Percentiles rank a stretch among this genome's conserved stretches.
phyloP scores from a whole-genome alignment of 2,113 vertebrate genomes.

The Chaenogobius annularis region DNA sequence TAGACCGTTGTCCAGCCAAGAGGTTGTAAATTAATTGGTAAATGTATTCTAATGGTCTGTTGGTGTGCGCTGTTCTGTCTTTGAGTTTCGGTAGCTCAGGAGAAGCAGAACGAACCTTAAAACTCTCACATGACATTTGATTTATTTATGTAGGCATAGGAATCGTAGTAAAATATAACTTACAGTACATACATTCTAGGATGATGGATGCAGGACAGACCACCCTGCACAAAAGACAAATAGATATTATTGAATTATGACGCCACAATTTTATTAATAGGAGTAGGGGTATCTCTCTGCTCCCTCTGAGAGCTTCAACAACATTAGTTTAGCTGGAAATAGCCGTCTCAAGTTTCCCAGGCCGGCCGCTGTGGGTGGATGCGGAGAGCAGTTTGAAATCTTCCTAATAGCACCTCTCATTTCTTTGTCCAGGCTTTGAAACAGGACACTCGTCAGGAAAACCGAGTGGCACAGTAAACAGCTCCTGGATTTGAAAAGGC shows the following conservation, averaged over 20 bases:
- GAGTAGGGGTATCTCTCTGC: slow-evolving; percentile 6
- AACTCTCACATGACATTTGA: no score
- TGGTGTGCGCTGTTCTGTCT: no score
- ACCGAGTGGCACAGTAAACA: slow-evolving; percentile 3
- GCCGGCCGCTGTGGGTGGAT: slow-evolving; percentile 36
- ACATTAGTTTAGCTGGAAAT: slow-evolving; percentile 49
- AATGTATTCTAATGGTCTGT: no score
- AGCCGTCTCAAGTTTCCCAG: slow-evolving; percentile 36
- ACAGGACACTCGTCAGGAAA: slow-evolving; percentile 31
- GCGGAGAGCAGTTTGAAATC: slow-evolving; percentile 38
- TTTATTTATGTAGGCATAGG: no score
- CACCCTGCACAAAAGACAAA: slow-evolving; percentile 29
- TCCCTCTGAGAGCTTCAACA: slow-evolving; percentile 25
- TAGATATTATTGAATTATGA: slow-evolving; percentile 42
- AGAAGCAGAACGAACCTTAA: no score
- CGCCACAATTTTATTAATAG: slow-evolving; percentile 30
- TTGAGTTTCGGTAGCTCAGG: no score
- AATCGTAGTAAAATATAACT: not conserved
- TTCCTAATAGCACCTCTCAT: slow-evolving; percentile 32
- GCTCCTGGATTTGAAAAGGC: not conserved
- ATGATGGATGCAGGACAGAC: not conserved
- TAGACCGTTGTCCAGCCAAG: no score
- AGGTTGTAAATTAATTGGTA: no score
- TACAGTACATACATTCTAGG: not conserved
- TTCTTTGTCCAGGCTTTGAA: slow-evolving; percentile 41